Evolutionary conservation across 30 jellyfish, hydroid and myxozoan genomes (phyloP), one percentile per base, ranked within the genome.

Genomic region (Chrysaora quinquecirrha): DNA sequence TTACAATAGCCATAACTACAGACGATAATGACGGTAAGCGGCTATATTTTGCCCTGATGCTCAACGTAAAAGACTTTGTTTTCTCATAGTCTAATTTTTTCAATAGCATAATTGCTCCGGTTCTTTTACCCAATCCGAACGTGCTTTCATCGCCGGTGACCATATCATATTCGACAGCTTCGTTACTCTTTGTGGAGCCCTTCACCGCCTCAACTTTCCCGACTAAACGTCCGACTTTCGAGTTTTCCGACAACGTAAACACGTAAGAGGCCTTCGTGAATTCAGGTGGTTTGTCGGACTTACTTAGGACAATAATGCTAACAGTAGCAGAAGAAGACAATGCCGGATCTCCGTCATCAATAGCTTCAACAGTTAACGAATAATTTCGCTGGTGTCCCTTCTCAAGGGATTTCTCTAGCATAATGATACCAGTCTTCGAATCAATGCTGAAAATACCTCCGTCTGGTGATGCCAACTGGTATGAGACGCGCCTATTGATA

Each of bases 221-320:
- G 48, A 89, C 84, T 56, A 58, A 24, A 27, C 78, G 34, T 18
- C 94, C 95, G 16, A 50, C 71, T 25, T 48, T 68, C n/a, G 73
- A 60, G 71, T 66, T 54, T 69, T 95, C 99, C 1, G 95, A 67
- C 1, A 95, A 86, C 21, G 80, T 30, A 64, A 88, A 95, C 6
- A 61, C 86, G 58, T 83, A 95, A 24, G 52, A 34, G 32, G 78
- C 33, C 56, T 83, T 62, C 34, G 87, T 76, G 64, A 95, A 95
- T 56, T 78, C 95, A 19, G 99, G 99, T 10, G 99, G 99, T 3
- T 84, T 77, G 48, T 95, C 99, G 0, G 90, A 33, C 32, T 47
- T 87, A 0, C 96, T 82, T 12, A 95, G 63, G 2, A 95, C 97
- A 30, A 84, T 67, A 21, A 95, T 71, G 23, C 73, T 75, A 38